Base-by-base conservation (phyloP, 92 coral and sea anemone species). In the Isaurus tuberculatus region DNA sequence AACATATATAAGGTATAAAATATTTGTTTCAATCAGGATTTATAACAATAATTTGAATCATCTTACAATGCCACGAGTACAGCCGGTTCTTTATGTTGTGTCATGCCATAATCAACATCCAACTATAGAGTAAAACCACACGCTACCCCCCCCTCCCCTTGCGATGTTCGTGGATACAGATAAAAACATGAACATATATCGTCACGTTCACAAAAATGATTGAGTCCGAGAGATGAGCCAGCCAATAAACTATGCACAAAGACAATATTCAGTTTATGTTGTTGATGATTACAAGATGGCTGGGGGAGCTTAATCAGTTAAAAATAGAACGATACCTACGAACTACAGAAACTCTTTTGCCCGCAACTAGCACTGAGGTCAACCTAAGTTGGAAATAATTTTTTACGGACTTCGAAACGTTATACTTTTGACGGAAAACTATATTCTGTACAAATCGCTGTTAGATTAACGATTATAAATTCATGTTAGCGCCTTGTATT, bases 11-110 rank as follows among this genome's bases (percentile, higher is more conserved):
- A 5, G 32, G 82, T 58, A 77, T 77, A 77, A 77, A 77, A 77
- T 34, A 57, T 77, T 55, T 75, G 67, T 55, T 77, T 63, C 82
- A 77, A 57, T 77, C 82, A 77, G 82, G 19, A 32, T 40, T 60
- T 55, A 2, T 4, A 36, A 55, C 40, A 48, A 65, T 26, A 77
- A 77, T 77, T 75, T 75, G 25, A 31, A 58, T 51, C 33, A 55
- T 29, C 25, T 58, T 77, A 34, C 49, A 58, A 77, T 77, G 69
- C 68, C 48, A 72, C 30, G 78, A 44, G 20, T 72, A 72, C 23
- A 71, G 55, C 22, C 55, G 77, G 78, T 77, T 36, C 7, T 5
- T 22, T 34, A 20, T 49, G 32, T 28, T n/a, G 22, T 77, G 36
- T 22, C 11, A 36, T 29, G 69, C 32, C 5, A 23, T 31, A 17